Base-by-base conservation (phyloP, 2,888 invertebrate genomes). In the Lutraria lutraria region DNA sequence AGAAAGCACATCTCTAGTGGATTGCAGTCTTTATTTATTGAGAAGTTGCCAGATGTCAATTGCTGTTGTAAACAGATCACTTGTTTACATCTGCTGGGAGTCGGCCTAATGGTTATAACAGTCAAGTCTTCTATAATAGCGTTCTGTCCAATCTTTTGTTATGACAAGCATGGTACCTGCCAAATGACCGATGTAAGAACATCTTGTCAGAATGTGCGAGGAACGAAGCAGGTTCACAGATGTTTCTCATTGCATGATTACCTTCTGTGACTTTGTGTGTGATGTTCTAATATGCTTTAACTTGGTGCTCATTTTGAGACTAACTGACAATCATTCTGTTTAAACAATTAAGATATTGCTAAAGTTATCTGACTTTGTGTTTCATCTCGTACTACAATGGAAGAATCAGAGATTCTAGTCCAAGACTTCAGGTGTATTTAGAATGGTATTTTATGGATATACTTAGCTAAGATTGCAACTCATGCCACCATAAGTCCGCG, bases 31-130 rank as follows among this genome's bases (percentile, higher is more conserved):
- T 60, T 60, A 34, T 83, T 81, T 63, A 63, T 29, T 52, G 52
- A 79, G 76, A 31, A 31, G 16, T 54, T 76, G 76, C 85, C 76
- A 85, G 31, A 79, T 79, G 79, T 76, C 54, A 85, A 79, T 79
- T 76, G 76, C 53, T 85, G 21, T 19, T 85, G 79, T 85, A 79
- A 85, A 85, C 85, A 85, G n/a, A 29, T 79, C 19, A 29, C 76
- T 31, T 79, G 31, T 52, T 72, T 84, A 76, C 53, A 72, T 76
- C 52, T 72, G 72, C 72, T 83, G 13, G 31, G 63, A 34, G 2
- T 31, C 72, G 19, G 52, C 52, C n/a, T 83, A 83, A 83, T 83
- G 83, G 68, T 25, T 68, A 34, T 34, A 63, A 68, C 83, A 83
- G 68, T 34, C 34, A 16, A 34, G 60, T 63, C 31, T 68, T 52